Evolutionary conservation across 1,140 invertebrate genomes (phyloP).

Genomic region (Archegozetes longisetosus): DNA sequence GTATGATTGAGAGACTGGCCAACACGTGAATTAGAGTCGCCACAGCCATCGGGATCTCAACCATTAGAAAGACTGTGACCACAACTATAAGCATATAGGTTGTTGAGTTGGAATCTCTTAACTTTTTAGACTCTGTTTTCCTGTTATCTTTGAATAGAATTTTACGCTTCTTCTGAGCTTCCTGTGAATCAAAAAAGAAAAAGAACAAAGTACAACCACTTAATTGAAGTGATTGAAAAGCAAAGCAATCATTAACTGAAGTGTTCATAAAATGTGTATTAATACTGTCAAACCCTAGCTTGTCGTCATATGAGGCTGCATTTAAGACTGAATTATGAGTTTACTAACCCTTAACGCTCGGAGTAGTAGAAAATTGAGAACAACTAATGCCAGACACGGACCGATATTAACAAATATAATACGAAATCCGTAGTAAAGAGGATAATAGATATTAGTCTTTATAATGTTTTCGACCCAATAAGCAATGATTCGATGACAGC

Average conservation of each 20-base stretch:
- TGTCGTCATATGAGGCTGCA: no score
- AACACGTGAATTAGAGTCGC: slow-evolving; percentile 73
- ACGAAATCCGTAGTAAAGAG: slow-evolving; percentile 61
- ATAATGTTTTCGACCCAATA: slow-evolving; percentile 44
- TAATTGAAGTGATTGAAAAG: no score
- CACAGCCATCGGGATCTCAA: slow-evolving; percentile 77
- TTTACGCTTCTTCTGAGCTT: slow-evolving; percentile 32
- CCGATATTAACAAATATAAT: slow-evolving; percentile 76
- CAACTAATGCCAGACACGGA: slow-evolving; percentile 69
- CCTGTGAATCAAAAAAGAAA: no score
- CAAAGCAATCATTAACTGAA: no score
- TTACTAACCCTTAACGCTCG: slow-evolving; percentile 47
- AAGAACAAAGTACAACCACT: no score
- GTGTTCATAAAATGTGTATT: no score
- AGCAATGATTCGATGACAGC: slow-evolving; percentile 53
- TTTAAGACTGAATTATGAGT: no score
- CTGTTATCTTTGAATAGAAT: slow-evolving; percentile 39
- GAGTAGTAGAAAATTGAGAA: slow-evolving; percentile 75
- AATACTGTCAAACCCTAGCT: no score
- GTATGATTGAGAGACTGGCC: slow-evolving; percentile 36
- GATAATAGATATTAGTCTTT: slow-evolving; percentile 53
- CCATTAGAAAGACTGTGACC: slow-evolving; percentile 72
- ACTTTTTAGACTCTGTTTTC: neutral
- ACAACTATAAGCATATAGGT: slow-evolving; percentile 87
- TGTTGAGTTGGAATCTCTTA: slow-evolving; percentile 70